Base-by-base conservation (phyloP, 2,797 vertebrate species). In the Sardinella longiceps region DNA sequence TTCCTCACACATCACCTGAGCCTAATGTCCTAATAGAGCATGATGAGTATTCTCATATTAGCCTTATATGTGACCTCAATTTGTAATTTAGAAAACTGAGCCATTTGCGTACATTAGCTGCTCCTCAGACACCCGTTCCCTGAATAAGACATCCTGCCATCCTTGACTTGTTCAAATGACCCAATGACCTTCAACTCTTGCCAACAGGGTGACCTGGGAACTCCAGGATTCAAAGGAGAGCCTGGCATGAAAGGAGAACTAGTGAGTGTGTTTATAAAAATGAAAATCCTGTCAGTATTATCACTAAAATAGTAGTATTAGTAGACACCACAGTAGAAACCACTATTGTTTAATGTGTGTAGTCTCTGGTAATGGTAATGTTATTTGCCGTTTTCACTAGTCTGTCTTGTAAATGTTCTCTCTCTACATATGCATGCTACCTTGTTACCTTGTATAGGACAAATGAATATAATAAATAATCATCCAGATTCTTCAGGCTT, bases 171-270 rank as follows among this genome's bases (percentile, higher is more conserved):
- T 82, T 37, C 50, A n/a, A n/a, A n/a, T n/a, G n/a, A n/a, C 28
- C 11, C 18, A 50, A 23, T 56, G 10, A 81, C 85, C 20, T 81
- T 63, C 3, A 45, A 80, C 0, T 43, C 25, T 46, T 12, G 23
- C 20, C 81, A 39, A 43, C 90, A 99, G 98, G 98, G 98, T 83
- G 97, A 99, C 0, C 91, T 89, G 33, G 98, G 98, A 20, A 63
- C 94, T 0, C 83, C 94, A 90, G 98, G 98, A 90, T 89, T 96
- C 86, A 99, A 98, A 94, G 98, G 98, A 95, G 98, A 99, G 84
- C 91, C 91, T 60, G 98, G 98, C 90, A 85, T 91, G 83, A 99
- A 99, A 94, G 98, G 98, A 88, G 98, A 99, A 84, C 90, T 94
- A 81, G 98, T 99, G 92, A 96, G 97, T 95, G 6, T 77, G 92